Evolutionary conservation across 2,113 vertebrate genomes (phyloP), one percentile per base, ranked within the genome.

Genomic region (Siniperca knerii): DNA sequence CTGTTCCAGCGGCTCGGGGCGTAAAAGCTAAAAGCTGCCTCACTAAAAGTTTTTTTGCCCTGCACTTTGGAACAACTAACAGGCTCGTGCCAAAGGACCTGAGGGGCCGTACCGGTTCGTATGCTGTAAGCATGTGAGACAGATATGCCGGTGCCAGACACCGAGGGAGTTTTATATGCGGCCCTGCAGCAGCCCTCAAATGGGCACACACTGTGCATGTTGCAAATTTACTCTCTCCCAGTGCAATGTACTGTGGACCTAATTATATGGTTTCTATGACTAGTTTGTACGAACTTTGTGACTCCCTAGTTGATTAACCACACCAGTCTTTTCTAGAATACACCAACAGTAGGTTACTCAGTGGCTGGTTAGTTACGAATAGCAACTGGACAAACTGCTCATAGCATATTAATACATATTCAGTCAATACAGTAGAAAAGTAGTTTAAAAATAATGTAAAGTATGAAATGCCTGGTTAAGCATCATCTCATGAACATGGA

Each of bases 201-300:
- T 15, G 23, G 64, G 4, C 57, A 42, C 50, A 21, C 7, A 18
- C 16, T 62, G 18, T 62, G 50, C 18, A 77, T 15, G 60, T 67
- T 40, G 6, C 37, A 77, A 8, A 61, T 72, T 29, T 35, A 11
- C 44, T 29, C 37, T 62, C 16, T 10, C 40, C 37, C 46, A 57
- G 8, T 60, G 58, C 18, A 57, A n/a, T 58, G 40, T 11, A 29
- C 29, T 29, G 29, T 29, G 12, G 9, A 54, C 52, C 12, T 46
- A 54, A 74, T 73, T 2, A 58, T 50, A 50, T 50, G 15, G 10
- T 50, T 73, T 66, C 20, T 54, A 23, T 50, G 6, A 66, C 73
- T 61, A 21, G 67, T 77, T 75, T 46, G 20, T 54, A 11, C 25
- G 12, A 71, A 46, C 72, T 76, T 12, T 72, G 12, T 66, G 9